Percentiles rank a stretch among this genome's conserved stretches.
phyloP scores from a whole-genome alignment of 2,113 vertebrate genomes.

The Mesembrinibis cayennensis region DNA sequence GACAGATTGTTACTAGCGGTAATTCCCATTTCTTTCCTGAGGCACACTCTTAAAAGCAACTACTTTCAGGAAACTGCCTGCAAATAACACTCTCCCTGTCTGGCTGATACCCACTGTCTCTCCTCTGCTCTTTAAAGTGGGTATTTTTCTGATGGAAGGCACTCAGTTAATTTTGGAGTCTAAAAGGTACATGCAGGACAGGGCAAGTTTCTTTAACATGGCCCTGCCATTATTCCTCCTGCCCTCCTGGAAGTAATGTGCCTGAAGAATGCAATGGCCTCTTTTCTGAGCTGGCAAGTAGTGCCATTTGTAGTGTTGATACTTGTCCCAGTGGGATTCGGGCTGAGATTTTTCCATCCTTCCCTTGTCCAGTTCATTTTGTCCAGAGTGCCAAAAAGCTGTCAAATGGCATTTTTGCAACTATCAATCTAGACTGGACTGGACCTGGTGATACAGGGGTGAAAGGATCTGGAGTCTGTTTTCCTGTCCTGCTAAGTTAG shows the following conservation, averaged over 20 bases:
- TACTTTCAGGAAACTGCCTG: background rate
- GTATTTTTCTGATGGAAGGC: background rate
- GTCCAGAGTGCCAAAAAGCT: constrained; percentile 25
- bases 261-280: constrained; percentile 12
- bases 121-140: background rate
- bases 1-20: background rate
- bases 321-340: constrained; percentile 31
- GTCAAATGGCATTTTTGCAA: constrained; percentile 31
- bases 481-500: constrained; percentile 3
- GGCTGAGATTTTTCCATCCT: constrained; percentile 48
- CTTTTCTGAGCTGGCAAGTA: constrained; percentile 31
- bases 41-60: background rate
- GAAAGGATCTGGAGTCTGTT: constrained; percentile 29
- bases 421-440: background rate
- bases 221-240: background rate
- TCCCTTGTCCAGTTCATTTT: constrained; percentile 37
- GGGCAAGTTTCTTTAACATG: background rate
- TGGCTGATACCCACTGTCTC: background rate
- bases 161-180: background rate
- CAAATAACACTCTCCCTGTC: background rate
- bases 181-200: background rate
- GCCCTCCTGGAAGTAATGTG: background rate
- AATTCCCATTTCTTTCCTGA: background rate
- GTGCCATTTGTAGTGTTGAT: constrained; percentile 22
- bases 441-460: constrained; percentile 12